Conservation (phyloP, 2,797 vertebrate genomes). For the Sitta carolinensis region DNA sequence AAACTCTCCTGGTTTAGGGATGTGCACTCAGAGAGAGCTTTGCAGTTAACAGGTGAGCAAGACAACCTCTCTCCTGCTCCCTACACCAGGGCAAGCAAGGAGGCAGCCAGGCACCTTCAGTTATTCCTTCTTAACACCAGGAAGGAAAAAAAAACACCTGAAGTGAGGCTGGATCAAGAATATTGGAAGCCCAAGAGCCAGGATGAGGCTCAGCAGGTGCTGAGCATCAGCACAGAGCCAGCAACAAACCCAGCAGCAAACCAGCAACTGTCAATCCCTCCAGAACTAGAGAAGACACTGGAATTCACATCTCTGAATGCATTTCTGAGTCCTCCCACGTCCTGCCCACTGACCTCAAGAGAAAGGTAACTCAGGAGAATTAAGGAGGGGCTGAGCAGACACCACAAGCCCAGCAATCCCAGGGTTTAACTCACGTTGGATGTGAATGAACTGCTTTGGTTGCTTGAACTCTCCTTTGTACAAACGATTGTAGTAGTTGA, state of each 20-base stretch:
- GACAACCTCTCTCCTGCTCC: not conserved
- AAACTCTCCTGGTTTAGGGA: not conserved
- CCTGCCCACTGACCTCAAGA: not conserved
- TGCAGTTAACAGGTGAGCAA: not conserved
- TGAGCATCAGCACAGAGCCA: not conserved
- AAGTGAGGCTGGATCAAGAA: not conserved
- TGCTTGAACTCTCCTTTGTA: conserved; percentile 91
- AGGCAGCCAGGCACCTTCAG: not conserved
- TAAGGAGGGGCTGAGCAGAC: rapidly evolving
- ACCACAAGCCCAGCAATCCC: not conserved
- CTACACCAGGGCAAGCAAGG: not conserved
- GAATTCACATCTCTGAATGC: not conserved
- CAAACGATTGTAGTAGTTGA: conserved; percentile 91
- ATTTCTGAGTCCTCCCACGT: not conserved
- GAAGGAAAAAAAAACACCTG: no score
- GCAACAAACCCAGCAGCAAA: not conserved
- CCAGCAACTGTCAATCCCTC: not conserved
- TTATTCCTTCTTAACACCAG: not conserved
- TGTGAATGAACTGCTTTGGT: conserved; percentile 94
- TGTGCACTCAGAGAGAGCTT: not conserved
- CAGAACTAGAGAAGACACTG: not conserved
- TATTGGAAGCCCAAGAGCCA: not conserved
- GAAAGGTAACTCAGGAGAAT: not conserved
- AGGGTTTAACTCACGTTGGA: conserved; percentile 86
- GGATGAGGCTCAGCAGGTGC: not conserved